phyloP scores from a whole-genome alignment of 2,797 vertebrate species.

The Enteromius viviparus region DNA sequence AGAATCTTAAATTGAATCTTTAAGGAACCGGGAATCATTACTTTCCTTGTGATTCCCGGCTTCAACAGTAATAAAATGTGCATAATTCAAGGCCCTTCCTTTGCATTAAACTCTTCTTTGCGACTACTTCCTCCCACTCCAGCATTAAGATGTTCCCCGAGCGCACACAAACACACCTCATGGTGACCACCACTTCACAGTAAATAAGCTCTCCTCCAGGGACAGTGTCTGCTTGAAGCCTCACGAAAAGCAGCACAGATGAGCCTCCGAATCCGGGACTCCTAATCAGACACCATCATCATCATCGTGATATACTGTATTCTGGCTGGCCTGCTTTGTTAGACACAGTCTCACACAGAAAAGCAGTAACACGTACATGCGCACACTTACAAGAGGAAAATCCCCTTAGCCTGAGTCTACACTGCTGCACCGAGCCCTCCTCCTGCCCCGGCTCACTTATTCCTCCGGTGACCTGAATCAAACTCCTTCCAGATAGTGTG shows the following conservation, averaged over 20 bases:
- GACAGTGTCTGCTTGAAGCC: slow-evolving; percentile 26
- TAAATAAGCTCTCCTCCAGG: slow-evolving; percentile 35
- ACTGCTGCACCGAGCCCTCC: slow-evolving; percentile 65
- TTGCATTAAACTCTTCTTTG: background rate
- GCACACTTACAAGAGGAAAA: slow-evolving; percentile 64
- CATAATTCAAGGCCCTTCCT: slow-evolving; percentile 3
- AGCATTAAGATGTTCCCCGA: slow-evolving; percentile 20
- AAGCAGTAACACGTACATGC: slow-evolving; percentile 51
- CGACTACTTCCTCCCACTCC: background rate
- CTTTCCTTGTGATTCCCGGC: background rate
- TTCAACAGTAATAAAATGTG: background rate
- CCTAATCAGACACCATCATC: slow-evolving; percentile 57
- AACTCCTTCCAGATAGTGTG: slow-evolving; percentile 62
- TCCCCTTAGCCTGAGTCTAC: slow-evolving; percentile 65
- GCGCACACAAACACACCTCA: slow-evolving; percentile 34
- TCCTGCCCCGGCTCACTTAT: slow-evolving; percentile 54
- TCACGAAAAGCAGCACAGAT: slow-evolving; percentile 15
- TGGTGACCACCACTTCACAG: slow-evolving; percentile 31
- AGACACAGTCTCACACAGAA: slow-evolving; percentile 45
- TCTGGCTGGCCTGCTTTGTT: slow-evolving; percentile 32
- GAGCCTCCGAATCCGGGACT: slow-evolving; percentile 21
- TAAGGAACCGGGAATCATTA: background rate
- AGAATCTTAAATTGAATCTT: slow-evolving; percentile 15
- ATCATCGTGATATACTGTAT: slow-evolving; percentile 46
- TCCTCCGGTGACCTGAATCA: slow-evolving; percentile 70